Evolutionary conservation across 2,113 vertebrate genomes (phyloP).

Genomic region (Eira barbara): DNA sequence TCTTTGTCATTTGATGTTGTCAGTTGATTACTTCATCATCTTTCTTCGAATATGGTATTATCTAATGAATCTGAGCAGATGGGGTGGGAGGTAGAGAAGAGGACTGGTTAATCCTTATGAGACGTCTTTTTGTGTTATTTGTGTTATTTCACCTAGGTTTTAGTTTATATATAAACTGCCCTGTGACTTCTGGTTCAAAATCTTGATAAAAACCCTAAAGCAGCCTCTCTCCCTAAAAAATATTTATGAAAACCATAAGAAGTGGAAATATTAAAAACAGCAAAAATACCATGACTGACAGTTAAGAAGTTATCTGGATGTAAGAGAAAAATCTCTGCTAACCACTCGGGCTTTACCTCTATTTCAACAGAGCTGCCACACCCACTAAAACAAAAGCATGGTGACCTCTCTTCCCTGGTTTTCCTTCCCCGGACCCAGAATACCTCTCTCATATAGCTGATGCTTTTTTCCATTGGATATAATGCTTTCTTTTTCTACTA

Average conservation of each 20-base stretch:
- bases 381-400: neutral
- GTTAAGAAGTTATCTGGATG: neutral
- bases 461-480: neutral
- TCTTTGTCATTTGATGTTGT: constrained; percentile 17
- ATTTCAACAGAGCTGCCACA: neutral
- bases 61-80: neutral
- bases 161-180: neutral
- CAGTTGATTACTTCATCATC: neutral
- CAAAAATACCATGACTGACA: neutral
- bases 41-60: neutral
- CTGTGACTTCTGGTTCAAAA: neutral
- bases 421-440: neutral
- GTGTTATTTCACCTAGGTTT: neutral
- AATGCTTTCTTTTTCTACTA: neutral
- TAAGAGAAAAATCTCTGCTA: neutral
- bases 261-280: neutral
- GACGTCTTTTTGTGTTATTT: neutral
- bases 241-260: neutral
- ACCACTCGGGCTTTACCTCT: neutral
- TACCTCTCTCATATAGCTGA: neutral
- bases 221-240: neutral
- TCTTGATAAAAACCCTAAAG: neutral
- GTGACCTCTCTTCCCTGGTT: neutral
- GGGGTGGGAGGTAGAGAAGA: neutral
- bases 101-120: neutral